Base-by-base conservation (phyloP, 2,888 invertebrate species). In the Anoncus sp. region DNA sequence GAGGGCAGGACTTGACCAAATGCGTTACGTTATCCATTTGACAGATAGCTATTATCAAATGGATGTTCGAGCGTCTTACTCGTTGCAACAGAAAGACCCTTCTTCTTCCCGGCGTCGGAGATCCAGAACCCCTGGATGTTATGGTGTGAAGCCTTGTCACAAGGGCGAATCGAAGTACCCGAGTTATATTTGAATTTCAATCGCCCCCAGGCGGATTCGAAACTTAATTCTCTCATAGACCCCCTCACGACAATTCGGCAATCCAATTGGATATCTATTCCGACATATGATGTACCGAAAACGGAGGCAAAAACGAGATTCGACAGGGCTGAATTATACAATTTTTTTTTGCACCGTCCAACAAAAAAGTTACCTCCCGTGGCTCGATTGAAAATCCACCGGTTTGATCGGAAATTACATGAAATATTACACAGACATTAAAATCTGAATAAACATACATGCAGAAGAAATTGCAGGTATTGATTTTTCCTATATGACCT, bases 151-250 rank as follows among this genome's bases (percentile, higher is more conserved):
- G 27, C 38, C 35, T 38, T 57, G 38, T 22, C 60, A 40, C 60
- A 43, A 47, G 63, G 27, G 47, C 51, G 12, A 20, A 20, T 14
- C 45, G 45, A 38, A 55, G 31, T 55, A 47, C 51, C 55, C 60
- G 24, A 75, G 62, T 75, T 67, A 62, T 67, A 67, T 67, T 75
- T 69, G 74, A 74, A 79, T 77, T 76, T 76, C 76, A 73, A 65
- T 63, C 70, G 73, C 76, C 76, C 35, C 73, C n/a, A 40, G 71
- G 79, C 71, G 51, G 27, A 65, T 65, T 31, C 69, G 16, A 75
- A 77, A 77, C 72, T 77, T 60, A 72, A 80, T 80, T 77, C 75
- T 69, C 80, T 65, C 63, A 14, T 40, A 22, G 55, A 53, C 60
- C 69, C 69, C 43, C 51, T 14, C 57, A 16, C 43, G 20, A 35